Base-by-base conservation (phyloP, 1,140 invertebrate genomes). In the Pantala flavescens region DNA sequence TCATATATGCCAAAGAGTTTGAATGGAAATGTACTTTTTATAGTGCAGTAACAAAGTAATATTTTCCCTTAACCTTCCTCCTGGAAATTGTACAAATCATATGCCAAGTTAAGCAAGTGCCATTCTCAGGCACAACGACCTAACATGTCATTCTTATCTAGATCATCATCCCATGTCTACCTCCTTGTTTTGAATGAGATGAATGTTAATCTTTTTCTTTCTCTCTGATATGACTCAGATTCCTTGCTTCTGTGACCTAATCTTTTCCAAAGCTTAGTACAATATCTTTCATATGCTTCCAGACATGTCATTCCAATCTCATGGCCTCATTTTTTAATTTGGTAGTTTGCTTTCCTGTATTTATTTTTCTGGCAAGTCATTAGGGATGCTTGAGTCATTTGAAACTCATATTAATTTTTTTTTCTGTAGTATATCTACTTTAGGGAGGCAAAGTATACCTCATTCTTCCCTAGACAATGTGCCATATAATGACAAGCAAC, bases 161-260 rank as follows among this genome's bases (percentile, higher is more conserved):
- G 49, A 63, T 63, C 49, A 63, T 63, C n/a, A 63, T 63, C 49
- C 49, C 49, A 63, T 14, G 49, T 63, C 49, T 63, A 63, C 49
- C 49, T 63, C 49, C n/a, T 63, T 63, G 49, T 63, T 63, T 63
- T 63, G n/a, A 63, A 63, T 63, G n/a, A 63, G 49, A 63, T 63
- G 49, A 7, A 63, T 63, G 49, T 63, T 19, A 7, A 63, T 63
- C 49, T 14, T 63, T 63, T 63, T 63, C 5, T 5, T 12, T 21
- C 49, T 63, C 49, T 7, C 28, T 36, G 9, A 36, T 36, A 36
- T 36, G 28, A 36, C 28, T 36, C 28, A 36, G 28, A 36, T 9
- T 63, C 49, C n/a, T 63, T 21, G n/a, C 49, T 63, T 21, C 49
- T 19, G 49, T 63, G 28, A 36, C n/a, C 49, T 63, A 63, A 63